These are phyloP conservation scores for Tethea ocularis DNA, from an alignment of 2,888 invertebrate species.

Conservation along the genomic window DNA sequence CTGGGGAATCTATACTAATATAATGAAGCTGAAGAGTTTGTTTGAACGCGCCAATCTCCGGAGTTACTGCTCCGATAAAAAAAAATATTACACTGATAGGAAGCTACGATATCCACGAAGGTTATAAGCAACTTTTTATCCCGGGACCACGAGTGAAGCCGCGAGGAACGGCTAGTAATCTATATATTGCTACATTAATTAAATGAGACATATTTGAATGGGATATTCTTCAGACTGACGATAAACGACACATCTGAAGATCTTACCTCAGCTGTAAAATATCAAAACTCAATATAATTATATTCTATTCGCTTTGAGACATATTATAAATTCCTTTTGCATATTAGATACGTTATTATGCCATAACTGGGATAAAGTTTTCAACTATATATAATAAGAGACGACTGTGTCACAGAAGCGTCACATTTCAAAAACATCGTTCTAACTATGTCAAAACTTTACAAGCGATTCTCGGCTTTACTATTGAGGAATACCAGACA, in stretches of 20 bases:
- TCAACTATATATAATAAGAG: slow-evolving; percentile 24
- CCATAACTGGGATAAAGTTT: slow-evolving; percentile 7
- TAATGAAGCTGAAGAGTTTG: too few relatives aligned
- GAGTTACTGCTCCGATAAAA: too few relatives aligned
- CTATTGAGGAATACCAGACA: neutral
- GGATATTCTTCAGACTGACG: neutral
- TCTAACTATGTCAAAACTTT: slow-evolving; percentile 19
- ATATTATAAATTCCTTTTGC: slow-evolving; percentile 6
- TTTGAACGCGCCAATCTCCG: too few relatives aligned
- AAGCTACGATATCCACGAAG: too few relatives aligned
- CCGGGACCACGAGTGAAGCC: too few relatives aligned
- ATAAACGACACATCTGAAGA: neutral
- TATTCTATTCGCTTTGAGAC: slow-evolving; percentile 5
- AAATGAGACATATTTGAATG: neutral
- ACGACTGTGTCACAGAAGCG: slow-evolving; percentile 24
- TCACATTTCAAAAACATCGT: slow-evolving; percentile 33
- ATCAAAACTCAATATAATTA: slow-evolving; percentile 1
- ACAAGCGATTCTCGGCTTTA: neutral
- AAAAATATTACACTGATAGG: too few relatives aligned
- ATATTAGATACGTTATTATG: slow-evolving; percentile 6
- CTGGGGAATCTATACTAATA: too few relatives aligned
- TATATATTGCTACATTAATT: neutral
- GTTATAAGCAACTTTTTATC: too few relatives aligned
- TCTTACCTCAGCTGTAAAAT: neutral
- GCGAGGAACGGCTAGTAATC: too few relatives aligned